Conservation (phyloP, 2,888 invertebrate species). For the Amiota mariae region DNA sequence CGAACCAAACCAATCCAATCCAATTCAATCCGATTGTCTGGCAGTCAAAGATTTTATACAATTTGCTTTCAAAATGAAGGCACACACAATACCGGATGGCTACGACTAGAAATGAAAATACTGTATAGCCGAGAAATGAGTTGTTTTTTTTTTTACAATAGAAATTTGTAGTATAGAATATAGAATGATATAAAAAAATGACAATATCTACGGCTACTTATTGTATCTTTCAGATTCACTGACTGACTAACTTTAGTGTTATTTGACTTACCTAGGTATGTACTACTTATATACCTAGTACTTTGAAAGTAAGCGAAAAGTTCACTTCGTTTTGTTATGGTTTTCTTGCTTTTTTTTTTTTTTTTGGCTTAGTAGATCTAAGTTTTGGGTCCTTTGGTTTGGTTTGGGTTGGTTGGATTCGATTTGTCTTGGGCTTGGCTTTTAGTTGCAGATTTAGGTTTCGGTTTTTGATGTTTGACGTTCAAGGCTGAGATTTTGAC, state of each 20-base stretch:
- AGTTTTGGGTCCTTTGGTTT: no score
- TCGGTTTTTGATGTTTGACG: not conserved
- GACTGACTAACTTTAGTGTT: not conserved
- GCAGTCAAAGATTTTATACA: conserved; percentile 17
- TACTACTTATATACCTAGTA: not conserved
- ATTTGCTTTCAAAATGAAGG: conserved; percentile 12
- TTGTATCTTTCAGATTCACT: no score
- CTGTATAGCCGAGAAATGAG: no score
- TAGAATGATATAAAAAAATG: no score
- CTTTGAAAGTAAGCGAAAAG: not conserved
- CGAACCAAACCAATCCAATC: not conserved
- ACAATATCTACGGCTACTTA: no score
- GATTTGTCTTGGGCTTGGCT: no score
- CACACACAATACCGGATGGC: not conserved
- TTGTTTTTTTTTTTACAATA: no score
- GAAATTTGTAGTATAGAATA: no score
- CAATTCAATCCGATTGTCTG: conserved; percentile 17
- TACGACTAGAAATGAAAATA: no score
- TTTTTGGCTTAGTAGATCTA: no score
- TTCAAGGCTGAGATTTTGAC: not conserved
- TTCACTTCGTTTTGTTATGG: conserved; percentile 1
- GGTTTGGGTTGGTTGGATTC: no score
- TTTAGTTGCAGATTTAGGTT: no score
- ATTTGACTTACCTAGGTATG: not conserved
- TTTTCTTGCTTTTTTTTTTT: not conserved